Evolutionary conservation across 2,113 vertebrate species (phyloP).

Genomic region (Catagonus wagneri): DNA sequence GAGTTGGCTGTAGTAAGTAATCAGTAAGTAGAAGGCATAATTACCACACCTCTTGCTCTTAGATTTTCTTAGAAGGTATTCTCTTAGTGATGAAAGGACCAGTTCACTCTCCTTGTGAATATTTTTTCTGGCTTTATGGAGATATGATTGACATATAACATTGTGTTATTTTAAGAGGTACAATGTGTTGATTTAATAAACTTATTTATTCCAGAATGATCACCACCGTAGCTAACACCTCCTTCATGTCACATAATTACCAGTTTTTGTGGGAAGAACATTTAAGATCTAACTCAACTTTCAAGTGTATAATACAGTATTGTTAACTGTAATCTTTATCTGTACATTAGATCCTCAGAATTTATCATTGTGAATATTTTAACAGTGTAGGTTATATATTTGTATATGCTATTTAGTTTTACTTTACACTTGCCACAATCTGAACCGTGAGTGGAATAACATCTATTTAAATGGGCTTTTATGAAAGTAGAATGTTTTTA

Average conservation of each 20-base stretch:
- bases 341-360: background rate
- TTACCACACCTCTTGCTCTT: background rate
- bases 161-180: background rate
- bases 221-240: background rate
- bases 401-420: background rate
- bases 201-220: background rate
- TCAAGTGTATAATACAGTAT: background rate
- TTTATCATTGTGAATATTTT: conserved; percentile 36
- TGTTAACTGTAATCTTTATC: background rate
- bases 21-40: background rate
- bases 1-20: background rate
- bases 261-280: background rate
- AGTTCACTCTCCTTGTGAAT: background rate
- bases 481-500: conserved; percentile 44
- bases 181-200: background rate
- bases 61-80: conserved; percentile 12
- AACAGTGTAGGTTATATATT: background rate
- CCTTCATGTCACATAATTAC: background rate
- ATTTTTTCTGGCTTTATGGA: background rate
- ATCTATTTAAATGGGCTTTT: conserved; percentile 40
- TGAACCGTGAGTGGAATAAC: background rate
- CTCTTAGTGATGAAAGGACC: background rate
- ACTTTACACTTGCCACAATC: conserved; percentile 22
- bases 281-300: conserved; percentile 7
- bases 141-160: background rate